phyloP scores from a whole-genome alignment of 1,140 invertebrate species.

The Eueides isabella region DNA sequence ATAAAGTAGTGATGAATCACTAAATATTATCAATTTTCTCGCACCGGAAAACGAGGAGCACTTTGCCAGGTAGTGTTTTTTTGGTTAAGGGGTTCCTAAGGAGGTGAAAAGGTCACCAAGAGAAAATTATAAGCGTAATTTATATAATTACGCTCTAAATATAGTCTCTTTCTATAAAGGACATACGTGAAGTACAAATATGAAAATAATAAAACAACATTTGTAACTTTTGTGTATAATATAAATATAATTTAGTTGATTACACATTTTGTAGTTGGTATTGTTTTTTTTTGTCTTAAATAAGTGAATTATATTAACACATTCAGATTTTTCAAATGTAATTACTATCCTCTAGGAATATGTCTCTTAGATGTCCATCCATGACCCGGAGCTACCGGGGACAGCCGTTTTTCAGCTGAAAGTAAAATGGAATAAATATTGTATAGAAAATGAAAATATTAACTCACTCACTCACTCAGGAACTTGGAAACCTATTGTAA shows the following conservation, averaged over 20 bases:
- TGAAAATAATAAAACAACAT: not conserved
- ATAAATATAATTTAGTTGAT: not conserved
- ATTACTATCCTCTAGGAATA: conserved; percentile 11
- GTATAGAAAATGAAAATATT: not conserved
- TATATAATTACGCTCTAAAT: no score
- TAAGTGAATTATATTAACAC: not conserved
- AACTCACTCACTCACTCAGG: no score
- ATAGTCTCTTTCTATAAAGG: no score
- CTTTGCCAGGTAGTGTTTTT: no score
- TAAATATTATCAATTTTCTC: no score
- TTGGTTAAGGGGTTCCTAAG: no score
- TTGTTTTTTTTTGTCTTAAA: conserved; percentile 1
- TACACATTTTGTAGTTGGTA: not conserved
- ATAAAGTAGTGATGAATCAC: no score
- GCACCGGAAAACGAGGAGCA: no score
- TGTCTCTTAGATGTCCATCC: conserved; percentile 53
- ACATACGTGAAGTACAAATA: no score
- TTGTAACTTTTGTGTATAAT: not conserved
- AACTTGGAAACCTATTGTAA: no score
- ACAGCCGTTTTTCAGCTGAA: conserved; percentile 53
- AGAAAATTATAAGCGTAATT: no score
- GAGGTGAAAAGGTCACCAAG: no score
- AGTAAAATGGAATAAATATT: conserved; percentile 20
- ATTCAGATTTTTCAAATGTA: not conserved
- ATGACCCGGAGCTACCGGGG: conserved; percentile 50